phyloP scores from a whole-genome alignment of 2,888 invertebrate genomes.

The Nezara viridula region DNA sequence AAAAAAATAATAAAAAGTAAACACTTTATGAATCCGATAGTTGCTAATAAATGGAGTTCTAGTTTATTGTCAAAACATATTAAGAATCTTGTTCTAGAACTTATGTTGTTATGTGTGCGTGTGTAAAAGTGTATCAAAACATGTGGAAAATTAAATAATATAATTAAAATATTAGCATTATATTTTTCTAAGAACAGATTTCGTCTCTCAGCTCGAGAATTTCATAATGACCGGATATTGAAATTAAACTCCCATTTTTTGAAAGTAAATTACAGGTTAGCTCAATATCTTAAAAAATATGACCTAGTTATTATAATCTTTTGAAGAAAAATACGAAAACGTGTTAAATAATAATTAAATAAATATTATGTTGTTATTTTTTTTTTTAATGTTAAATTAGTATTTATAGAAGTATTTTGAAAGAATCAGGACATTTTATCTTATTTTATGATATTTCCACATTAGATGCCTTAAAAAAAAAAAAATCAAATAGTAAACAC shows the following conservation, averaged over 20 bases:
- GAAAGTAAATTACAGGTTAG: constrained; percentile 26
- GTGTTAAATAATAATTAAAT: neutral
- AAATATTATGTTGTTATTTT: neutral
- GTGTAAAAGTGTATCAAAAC: neutral
- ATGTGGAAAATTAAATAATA: neutral
- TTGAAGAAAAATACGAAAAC: neutral
- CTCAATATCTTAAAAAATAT: neutral
- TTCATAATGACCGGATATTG: neutral
- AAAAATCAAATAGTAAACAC: too few species aligned
- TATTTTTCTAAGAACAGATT: neutral
- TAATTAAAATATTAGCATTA: neutral
- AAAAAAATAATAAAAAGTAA: too few species aligned
- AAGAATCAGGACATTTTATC: too few species aligned
- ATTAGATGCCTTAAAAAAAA: too few species aligned
- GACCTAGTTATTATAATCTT: neutral
- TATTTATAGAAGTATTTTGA: too few species aligned
- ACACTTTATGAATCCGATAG: too few species aligned
- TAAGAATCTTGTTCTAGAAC: too few species aligned
- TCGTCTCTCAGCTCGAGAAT: neutral
- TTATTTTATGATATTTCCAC: too few species aligned
- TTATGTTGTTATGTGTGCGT: neutral
- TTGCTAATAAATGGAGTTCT: too few species aligned
- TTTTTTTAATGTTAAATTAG: too few species aligned
- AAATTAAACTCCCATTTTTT: constrained; percentile 22
- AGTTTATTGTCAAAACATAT: too few species aligned